These are phyloP conservation scores for Colinus virginianus DNA, from an alignment of 2,113 vertebrate genomes.

Conservation along the genomic window DNA sequence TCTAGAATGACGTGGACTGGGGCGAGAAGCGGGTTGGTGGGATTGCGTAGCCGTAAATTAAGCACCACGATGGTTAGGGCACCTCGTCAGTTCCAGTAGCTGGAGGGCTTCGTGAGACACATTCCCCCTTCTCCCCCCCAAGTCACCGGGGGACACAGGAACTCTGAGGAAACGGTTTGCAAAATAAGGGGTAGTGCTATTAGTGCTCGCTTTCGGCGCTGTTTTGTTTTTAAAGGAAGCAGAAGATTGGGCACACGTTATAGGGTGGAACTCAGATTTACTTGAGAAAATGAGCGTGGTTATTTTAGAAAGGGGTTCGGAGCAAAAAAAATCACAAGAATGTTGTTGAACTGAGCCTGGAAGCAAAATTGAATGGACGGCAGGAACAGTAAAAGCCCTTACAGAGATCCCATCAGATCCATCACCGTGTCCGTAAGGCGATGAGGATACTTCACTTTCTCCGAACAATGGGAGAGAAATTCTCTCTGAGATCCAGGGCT, in stretches of 20 bases:
- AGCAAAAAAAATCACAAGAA: background rate
- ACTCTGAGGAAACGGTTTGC: background rate
- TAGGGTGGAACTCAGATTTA: background rate
- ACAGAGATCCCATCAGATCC: background rate
- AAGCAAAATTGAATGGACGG: background rate
- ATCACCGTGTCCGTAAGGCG: constrained; percentile 1
- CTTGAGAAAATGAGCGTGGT: background rate
- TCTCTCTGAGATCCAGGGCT: constrained; percentile 36
- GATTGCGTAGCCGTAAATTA: background rate
- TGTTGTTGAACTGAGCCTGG: background rate
- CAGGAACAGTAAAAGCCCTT: background rate
- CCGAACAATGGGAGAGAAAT: constrained; percentile 51
- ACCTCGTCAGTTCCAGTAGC: background rate
- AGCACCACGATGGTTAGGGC: background rate
- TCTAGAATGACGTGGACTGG: background rate
- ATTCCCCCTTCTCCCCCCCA: background rate
- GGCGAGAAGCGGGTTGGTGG: background rate
- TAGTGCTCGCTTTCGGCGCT: background rate
- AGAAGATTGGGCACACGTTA: background rate
- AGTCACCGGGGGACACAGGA: background rate
- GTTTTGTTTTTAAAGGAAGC: background rate
- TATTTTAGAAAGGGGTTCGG: background rate
- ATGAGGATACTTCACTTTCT: constrained; percentile 60
- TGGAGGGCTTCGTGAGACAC: background rate
- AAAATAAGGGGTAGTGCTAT: background rate